A percentile compares a stretch with the other conserved stretches of the same genome.
Evolutionary conservation across 1,140 invertebrate genomes (phyloP).

Genomic region (Popillia japonica): DNA sequence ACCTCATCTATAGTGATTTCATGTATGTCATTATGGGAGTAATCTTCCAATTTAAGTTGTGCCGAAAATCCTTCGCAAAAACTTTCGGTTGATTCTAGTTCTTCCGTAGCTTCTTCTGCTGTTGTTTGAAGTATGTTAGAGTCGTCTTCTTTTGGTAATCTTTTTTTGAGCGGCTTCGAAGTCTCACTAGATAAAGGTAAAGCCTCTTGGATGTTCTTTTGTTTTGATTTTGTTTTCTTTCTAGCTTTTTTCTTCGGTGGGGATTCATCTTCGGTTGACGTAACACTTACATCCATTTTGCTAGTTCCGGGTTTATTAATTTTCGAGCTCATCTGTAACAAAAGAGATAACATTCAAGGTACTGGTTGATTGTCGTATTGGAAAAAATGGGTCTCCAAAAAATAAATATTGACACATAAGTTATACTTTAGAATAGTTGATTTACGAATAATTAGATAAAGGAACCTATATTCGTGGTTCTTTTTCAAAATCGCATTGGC

Average conservation of each 20-base stretch:
- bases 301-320: neutral
- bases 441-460: no score
- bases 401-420: no score
- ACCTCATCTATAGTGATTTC: constrained; percentile 72
- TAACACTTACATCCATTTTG: neutral
- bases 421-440: no score
- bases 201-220: neutral
- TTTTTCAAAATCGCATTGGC: no score
- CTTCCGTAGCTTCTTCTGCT: neutral
- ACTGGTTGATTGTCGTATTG: no score
- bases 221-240: neutral
- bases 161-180: neutral
- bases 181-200: neutral
- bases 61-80: neutral
- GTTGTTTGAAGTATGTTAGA: neutral
- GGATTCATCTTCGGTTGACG: neutral
- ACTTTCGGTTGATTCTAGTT: neutral
- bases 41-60: constrained; percentile 21
- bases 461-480: no score
- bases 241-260: neutral
- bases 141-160: no score
- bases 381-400: no score
- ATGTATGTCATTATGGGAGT: constrained; percentile 1
- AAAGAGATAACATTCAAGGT: no score
- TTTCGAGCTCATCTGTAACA: neutral